Conservation (phyloP, 2,797 vertebrate species). For the Poeciliopsis presidionis region DNA sequence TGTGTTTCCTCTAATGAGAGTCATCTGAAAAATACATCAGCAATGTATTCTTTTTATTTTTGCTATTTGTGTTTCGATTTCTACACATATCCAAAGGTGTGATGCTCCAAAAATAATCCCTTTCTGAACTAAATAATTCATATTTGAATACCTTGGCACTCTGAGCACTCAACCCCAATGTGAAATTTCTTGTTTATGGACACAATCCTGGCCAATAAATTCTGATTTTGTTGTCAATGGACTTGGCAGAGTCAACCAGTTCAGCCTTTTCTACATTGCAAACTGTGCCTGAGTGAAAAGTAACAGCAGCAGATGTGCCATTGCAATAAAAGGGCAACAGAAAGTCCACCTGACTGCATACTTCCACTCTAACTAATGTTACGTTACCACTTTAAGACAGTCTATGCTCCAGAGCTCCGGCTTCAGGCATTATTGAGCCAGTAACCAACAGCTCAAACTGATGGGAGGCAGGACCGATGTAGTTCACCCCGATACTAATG, state of each 20-base stretch:
- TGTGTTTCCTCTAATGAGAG: constrained; percentile 54
- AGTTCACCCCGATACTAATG: constrained; percentile 1
- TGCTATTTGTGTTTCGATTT: constrained; percentile 19
- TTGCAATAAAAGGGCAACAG: not conserved
- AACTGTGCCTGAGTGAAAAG: not conserved
- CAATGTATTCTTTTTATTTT: constrained; percentile 39
- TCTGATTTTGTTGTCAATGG: not conserved
- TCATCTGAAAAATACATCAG: constrained; percentile 52
- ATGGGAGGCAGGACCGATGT: not conserved
- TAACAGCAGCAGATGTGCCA: not conserved
- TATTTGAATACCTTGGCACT: not conserved
- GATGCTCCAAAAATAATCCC: not conserved
- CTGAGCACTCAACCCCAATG: not conserved
- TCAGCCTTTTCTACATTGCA: not conserved
- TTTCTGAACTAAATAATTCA: not conserved
- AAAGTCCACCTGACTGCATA: not conserved
- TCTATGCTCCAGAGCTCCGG: constrained; percentile 2
- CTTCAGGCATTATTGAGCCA: not conserved
- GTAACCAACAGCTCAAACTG: not conserved
- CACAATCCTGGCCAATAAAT: not conserved
- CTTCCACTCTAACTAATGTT: not conserved
- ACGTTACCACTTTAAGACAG: not conserved
- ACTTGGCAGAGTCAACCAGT: not conserved
- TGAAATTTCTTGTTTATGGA: not conserved
- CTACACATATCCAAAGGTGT: constrained; percentile 19